phyloP scores from a whole-genome alignment of 2,797 vertebrate genomes.

The Phoxinus dragarum region DNA sequence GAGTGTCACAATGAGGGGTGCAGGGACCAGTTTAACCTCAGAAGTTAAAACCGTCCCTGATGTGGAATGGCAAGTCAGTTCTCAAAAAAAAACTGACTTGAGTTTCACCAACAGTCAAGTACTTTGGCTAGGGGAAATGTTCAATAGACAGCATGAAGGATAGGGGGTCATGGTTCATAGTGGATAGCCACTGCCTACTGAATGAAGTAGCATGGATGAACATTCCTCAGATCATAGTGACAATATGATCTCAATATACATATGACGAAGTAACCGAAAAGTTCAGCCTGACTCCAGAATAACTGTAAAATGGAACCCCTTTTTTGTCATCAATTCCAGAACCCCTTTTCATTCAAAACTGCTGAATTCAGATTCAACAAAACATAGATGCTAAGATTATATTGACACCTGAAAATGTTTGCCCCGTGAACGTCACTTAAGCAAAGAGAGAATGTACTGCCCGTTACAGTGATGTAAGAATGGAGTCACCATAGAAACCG shows the following conservation, averaged over 20 bases:
- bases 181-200: slow-evolving; percentile 7
- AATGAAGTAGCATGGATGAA: slow-evolving; percentile 15
- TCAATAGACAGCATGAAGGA: slow-evolving; percentile 50
- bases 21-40: slow-evolving; percentile 52
- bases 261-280: background rate
- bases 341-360: background rate
- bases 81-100: slow-evolving; percentile 50
- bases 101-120: slow-evolving; percentile 51
- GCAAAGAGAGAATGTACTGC: background rate
- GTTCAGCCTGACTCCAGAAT: background rate
- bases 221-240: slow-evolving; percentile 26
- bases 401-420: background rate
- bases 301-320: background rate
- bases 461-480: slow-evolving; percentile 21
- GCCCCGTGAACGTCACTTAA: background rate
- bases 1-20: slow-evolving; percentile 52
- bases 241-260: slow-evolving; percentile 22
- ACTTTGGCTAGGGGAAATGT: slow-evolving; percentile 41
- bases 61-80: slow-evolving; percentile 50
- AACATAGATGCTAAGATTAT: slow-evolving; percentile 5
- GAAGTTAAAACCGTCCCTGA: slow-evolving; percentile 54
- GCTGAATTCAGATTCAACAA: background rate
- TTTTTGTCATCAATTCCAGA: background rate
- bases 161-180: slow-evolving; percentile 32
- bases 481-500: slow-evolving; percentile 50